A percentile compares a stretch with the other conserved stretches of the same genome.
phyloP scores from a whole-genome alignment of 2,888 invertebrate genomes.

The Drosophila neutralis region DNA sequence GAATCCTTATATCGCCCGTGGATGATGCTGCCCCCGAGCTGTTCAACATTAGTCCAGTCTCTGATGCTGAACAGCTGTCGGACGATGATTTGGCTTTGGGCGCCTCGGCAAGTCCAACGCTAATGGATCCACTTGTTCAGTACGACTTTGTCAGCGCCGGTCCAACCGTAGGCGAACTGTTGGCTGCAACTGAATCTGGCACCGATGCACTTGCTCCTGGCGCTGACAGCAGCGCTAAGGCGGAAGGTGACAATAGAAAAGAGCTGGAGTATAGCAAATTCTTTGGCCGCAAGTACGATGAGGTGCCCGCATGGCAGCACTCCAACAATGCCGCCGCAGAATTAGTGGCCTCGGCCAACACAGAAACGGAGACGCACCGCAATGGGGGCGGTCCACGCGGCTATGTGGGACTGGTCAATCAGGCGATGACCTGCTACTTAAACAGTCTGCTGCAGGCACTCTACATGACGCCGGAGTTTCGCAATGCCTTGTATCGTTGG shows the following conservation, averaged over 20 bases:
- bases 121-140: constrained; percentile 27
- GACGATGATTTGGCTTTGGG: constrained; percentile 84
- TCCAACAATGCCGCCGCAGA: constrained; percentile 31
- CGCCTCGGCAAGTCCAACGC: constrained; percentile 85
- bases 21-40: constrained; percentile 68
- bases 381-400: constrained; percentile 47
- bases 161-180: constrained; percentile 42
- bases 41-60: constrained; percentile 81
- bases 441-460: constrained; percentile 95
- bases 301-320: constrained; percentile 46
- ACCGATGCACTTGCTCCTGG: constrained; percentile 8
- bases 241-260: constrained; percentile 31
- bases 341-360: constrained; percentile 50
- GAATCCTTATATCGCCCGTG: constrained; percentile 54
- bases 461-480: constrained; percentile 96
- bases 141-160: constrained; percentile 43
- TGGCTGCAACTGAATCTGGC: constrained; percentile 22
- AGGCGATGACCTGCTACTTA: constrained; percentile 96
- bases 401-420: constrained; percentile 93
- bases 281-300: constrained; percentile 52
- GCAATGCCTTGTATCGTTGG: constrained; percentile 94
- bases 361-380: constrained; percentile 45
- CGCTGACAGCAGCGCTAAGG: constrained; percentile 14
- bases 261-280: constrained; percentile 42
- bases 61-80: constrained; percentile 80